Evolutionary conservation across 2,888 invertebrate species (phyloP), one percentile per base, ranked within the genome.

Genomic region (Pimpla rufipes): DNA sequence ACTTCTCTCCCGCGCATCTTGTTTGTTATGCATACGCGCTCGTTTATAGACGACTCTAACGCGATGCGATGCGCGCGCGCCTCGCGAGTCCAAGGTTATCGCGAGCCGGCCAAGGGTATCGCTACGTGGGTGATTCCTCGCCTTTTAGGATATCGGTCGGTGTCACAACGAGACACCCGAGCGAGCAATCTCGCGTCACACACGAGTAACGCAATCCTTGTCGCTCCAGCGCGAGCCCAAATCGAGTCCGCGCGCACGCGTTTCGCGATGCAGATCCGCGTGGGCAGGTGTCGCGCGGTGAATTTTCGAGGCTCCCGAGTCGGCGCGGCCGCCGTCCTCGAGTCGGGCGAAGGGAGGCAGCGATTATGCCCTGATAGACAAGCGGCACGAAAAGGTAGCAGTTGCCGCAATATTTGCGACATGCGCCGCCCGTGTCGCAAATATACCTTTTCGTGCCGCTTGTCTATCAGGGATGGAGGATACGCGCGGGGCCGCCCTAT

Each of bases 61-160:
- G n/a, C n/a, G n/a, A n/a, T n/a, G n/a, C 57, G 73, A 70, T 21
- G 55, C 29, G 21, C 45, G 52, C 47, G 59, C 2, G 29, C 29
- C 5, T 29, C 29, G 29, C 57, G 64, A 76, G 77, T 64, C 66
- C 70, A 66, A 52, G 74, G 40, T 74, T 75, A 57, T 40, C 67
- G 59, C 71, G 50, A 68, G 23, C 68, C 21, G 50, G 42, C 42
- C 73, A 62, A 71, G 42, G 42, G 35, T 18, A 68, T 52, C 68
- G 55, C 62, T 13, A 57, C 62, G 73, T 80, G 80, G 59, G 83
- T 23, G 83, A 37, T 80, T 80, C 85, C 68, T 85, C 76, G 76
- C 86, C 87, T 86, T 87, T 85, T 85, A 64, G 73, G 85, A 84
- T 45, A 70, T 50, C 21, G 3, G 77, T 68, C 68, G 79, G 76